Evolutionary conservation across 2,888 invertebrate genomes (phyloP), one percentile per base, ranked within the genome.

Genomic region (Sinotaia quadrata): DNA sequence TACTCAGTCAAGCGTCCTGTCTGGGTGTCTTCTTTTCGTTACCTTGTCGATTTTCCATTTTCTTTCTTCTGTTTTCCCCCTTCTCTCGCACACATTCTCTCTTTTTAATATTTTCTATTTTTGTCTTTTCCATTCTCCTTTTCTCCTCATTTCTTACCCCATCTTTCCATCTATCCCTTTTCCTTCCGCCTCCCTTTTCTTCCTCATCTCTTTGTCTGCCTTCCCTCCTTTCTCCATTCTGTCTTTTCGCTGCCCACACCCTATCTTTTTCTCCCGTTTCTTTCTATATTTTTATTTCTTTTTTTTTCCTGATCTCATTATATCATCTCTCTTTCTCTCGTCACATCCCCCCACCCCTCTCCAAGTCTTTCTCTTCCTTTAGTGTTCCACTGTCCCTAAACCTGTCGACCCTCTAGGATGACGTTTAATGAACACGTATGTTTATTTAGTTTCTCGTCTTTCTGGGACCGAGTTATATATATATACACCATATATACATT

Each of bases 81-180:
- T n/a, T n/a, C 49, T 49, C 49, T 49, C 49, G n/a, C 49, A 21
- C 49, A 7, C 18, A 7, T 24, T 10, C 51, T 49, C 15, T 27
- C 24, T 31, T 18, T 47, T 7, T 47, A 24, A 21, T 2, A 10
- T 10, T 27, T 21, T 54, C 34, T 33, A 15, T 51, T 21, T 33
- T 12, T 44, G 31, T 51, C 49, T 33, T 36, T 57, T 15, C n/a
- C 49, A 47, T 24, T n/a, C 41, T 44, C 4, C 41, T n/a, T 29
- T 29, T 66, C 21, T 58, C 33, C 49, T 36, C 58, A 33, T 58
- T 49, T 58, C 56, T 33, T 5, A 12, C 52, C n/a, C n/a, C 18
- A 18, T 41, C 41, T 41, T 41, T 41, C 10, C 8, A 18, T 44
- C 44, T 33, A 8, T 41, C 44, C 56, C 44, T 56, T 36, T 61